phyloP scores from a whole-genome alignment of 2,113 vertebrate species.

The Lonchura striata region DNA sequence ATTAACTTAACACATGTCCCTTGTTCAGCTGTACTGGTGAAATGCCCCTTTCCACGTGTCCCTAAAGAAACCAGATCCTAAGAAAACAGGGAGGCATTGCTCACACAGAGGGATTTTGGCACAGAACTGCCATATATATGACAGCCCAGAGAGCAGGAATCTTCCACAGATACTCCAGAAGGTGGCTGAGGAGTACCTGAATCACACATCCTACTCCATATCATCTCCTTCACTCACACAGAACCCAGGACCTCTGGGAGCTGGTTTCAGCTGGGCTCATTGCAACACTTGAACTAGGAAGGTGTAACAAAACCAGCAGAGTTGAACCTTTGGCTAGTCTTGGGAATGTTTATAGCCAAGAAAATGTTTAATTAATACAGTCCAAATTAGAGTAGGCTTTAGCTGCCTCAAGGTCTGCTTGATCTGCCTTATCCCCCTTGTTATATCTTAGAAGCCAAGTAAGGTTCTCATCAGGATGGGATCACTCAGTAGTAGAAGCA shows the following conservation, averaged over 20 bases:
- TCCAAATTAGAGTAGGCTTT: background rate
- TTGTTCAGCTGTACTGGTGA: background rate
- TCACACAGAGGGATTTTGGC: background rate
- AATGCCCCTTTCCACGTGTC: accelerated
- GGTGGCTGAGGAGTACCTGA: background rate
- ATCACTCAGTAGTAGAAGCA: background rate
- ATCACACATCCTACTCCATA: background rate
- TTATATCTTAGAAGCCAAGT: background rate
- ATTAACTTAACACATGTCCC: background rate
- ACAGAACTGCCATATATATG: background rate
- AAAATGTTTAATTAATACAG: background rate
- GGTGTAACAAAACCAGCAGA: background rate
- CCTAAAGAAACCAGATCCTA: background rate
- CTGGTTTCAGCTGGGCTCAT: background rate
- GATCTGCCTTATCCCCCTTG: background rate
- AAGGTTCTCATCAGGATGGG: background rate
- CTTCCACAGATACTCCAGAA: background rate
- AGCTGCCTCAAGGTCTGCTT: background rate
- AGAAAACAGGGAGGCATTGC: background rate
- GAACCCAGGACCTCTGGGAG: background rate
- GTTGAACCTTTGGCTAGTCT: background rate
- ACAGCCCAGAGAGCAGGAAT: background rate
- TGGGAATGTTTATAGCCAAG: background rate
- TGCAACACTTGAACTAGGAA: background rate
- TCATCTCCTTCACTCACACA: background rate